These are phyloP conservation scores for Molanna angustata DNA, from an alignment of 2,888 invertebrate genomes.

Conservation along the genomic window DNA sequence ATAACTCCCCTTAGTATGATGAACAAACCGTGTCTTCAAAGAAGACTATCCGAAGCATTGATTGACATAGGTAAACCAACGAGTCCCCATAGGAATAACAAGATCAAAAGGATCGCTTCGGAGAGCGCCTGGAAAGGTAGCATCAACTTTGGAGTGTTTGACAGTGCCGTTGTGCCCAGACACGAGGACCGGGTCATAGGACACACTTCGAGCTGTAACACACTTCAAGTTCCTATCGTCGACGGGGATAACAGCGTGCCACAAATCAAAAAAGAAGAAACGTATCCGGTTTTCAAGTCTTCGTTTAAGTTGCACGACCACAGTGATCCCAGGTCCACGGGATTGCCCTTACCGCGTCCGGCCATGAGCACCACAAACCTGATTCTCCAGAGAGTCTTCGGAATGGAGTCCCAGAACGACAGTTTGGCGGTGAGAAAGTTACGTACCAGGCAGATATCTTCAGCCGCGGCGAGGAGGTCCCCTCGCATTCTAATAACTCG, in stretches of 20 bases:
- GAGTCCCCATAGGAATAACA: conserved; percentile 37
- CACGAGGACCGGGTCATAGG: conserved; percentile 49
- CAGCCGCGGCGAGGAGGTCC: conserved; percentile 49
- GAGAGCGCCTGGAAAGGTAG: conserved; percentile 53
- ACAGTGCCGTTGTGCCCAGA: conserved; percentile 31
- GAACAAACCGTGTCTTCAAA: conserved; percentile 51
- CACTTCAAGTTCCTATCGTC: conserved; percentile 60
- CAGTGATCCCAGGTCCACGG: conserved; percentile 41
- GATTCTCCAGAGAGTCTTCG: conserved; percentile 59
- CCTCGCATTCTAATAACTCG: conserved; percentile 71
- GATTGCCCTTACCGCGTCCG: conserved; percentile 52
- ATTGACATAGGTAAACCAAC: conserved; percentile 45
- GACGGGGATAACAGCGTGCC: conserved; percentile 42
- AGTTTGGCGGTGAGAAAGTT: conserved; percentile 32
- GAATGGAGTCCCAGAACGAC: conserved; percentile 43
- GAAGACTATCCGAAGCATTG: conserved; percentile 57
- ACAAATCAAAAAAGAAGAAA: conserved; percentile 35
- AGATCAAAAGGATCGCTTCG: conserved; percentile 50
- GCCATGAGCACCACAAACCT: conserved; percentile 57
- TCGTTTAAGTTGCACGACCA: conserved; percentile 33
- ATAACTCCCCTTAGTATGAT: conserved; percentile 57
- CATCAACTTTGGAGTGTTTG: conserved; percentile 37
- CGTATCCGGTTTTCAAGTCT: conserved; percentile 35
- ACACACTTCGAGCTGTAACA: conserved; percentile 67
- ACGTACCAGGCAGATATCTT: conserved; percentile 35